Evolutionary conservation across 1,140 invertebrate genomes (phyloP), one percentile per base, ranked within the genome.

Genomic region (Brachionus manjavacas): DNA sequence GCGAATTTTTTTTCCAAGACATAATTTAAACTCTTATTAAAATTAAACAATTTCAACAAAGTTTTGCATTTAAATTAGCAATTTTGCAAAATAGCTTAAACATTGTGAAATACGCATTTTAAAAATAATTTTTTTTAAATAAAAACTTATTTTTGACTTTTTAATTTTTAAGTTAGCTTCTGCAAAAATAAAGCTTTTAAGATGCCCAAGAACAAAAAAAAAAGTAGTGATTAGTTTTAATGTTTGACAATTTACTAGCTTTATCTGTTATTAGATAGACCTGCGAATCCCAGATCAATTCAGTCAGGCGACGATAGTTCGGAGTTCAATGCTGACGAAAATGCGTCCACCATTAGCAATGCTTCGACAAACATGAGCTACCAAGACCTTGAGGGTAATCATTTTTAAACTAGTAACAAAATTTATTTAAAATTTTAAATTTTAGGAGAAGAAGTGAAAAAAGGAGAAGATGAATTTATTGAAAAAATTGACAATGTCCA

Each of bases 301-400:
- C 49, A 60, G 55, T 79, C 76, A n/a, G 76, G 28, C 6, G 76
- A 55, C 49, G 76, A 79, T 9, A 55, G 49, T 20, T 60, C 49
- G 28, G 49, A 55, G 35, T 60, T 55, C 2, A 35, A 60, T 60
- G 49, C 49, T 23, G 80, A 83, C 43, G 80, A 81, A 64, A 81
- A 81, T 25, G 79, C 79, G 23, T 81, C 79, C 11, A 81, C 60
- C 8, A 60, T 60, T 43, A 81, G 79, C 28, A 81, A 81, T 60
- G 79, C 79, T 7, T 81, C 79, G 52, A 60, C 49, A n/a, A 60
- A 60, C 28, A 60, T 60, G 49, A 60, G 49, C 2, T 79, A 60
- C 31, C 28, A 79, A 79, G 49, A 79, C 35, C 14, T 79, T 2
- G 28, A 55, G 31, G 23, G 8, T 52, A 11, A 25, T n/a, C 12